phyloP scores from a whole-genome alignment of 2,797 vertebrate species.

The Hypotaenidia okinawae region DNA sequence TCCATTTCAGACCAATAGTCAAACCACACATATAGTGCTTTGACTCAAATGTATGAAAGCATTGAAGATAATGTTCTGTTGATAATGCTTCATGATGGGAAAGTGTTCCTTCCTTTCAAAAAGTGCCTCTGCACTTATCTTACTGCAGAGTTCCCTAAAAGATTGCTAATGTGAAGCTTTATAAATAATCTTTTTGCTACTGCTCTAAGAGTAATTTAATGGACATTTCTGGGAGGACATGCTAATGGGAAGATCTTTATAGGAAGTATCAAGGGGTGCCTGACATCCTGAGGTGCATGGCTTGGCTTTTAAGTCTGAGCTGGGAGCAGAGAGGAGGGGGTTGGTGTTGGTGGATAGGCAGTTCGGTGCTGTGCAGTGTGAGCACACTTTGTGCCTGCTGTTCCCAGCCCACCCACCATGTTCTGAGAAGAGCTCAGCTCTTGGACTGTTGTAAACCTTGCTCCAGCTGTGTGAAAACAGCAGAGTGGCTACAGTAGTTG shows the following conservation, averaged over 20 bases:
- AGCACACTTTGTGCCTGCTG: conserved; percentile 19
- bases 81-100: conserved; percentile 9
- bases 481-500: not conserved
- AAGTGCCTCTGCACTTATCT: conserved; percentile 14
- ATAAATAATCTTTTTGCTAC: conserved; percentile 24
- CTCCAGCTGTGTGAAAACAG: conserved; percentile 29
- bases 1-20: not conserved
- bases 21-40: conserved; percentile 1
- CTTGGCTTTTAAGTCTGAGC: not conserved
- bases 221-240: conserved; percentile 19
- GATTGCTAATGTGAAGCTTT: conserved; percentile 27
- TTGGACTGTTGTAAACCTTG: not conserved
- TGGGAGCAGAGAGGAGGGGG: not conserved
- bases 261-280: not conserved
- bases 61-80: conserved; percentile 42
- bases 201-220: conserved; percentile 49
- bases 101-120: not conserved
- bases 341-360: rapidly evolving
- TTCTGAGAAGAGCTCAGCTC: not conserved
- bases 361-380: not conserved
- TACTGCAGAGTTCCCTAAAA: not conserved
- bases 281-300: not conserved
- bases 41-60: not conserved
- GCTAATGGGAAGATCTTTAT: not conserved
- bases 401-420: conserved; percentile 46